These are phyloP conservation scores for Gambusia holbrooki DNA, from an alignment of 2,113 vertebrate genomes.

Conservation along the genomic window DNA sequence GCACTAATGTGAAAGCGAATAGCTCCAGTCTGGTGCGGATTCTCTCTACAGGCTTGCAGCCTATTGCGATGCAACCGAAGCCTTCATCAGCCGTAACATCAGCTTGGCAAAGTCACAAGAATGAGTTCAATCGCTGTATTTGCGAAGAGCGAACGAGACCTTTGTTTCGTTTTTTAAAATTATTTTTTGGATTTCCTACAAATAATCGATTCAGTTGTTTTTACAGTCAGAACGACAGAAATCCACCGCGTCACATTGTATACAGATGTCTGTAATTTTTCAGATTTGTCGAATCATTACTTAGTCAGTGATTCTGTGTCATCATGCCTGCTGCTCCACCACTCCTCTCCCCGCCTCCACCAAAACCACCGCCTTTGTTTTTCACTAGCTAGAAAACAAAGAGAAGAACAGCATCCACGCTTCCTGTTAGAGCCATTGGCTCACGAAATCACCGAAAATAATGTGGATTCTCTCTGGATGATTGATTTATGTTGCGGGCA, in stretches of 20 bases:
- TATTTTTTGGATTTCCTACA: no score
- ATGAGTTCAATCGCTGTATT: background rate
- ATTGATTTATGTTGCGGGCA: no score
- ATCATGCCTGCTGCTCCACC: background rate
- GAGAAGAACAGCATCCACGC: background rate
- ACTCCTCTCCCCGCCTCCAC: background rate
- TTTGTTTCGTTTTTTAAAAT: background rate
- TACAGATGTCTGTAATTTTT: background rate
- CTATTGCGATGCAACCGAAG: slow-evolving; percentile 13
- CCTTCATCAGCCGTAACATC: slow-evolving; percentile 15
- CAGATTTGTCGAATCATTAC: background rate
- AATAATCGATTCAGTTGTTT: no score
- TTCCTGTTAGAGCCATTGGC: background rate
- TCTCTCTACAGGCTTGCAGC: slow-evolving; percentile 36
- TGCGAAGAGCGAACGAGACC: background rate
- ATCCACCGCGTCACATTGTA: background rate
- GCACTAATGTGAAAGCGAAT: slow-evolving; percentile 64
- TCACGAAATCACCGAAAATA: background rate
- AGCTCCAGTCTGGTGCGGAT: slow-evolving; percentile 59
- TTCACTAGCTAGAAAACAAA: background rate
- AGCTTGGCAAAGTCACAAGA: slow-evolving; percentile 43
- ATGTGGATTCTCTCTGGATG: no score
- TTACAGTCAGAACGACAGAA: no score
- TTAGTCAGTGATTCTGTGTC: background rate
- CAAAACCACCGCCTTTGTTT: background rate